These are phyloP conservation scores for Aphidius ervi DNA, from an alignment of 1,140 invertebrate species.

Conservation along the genomic window DNA sequence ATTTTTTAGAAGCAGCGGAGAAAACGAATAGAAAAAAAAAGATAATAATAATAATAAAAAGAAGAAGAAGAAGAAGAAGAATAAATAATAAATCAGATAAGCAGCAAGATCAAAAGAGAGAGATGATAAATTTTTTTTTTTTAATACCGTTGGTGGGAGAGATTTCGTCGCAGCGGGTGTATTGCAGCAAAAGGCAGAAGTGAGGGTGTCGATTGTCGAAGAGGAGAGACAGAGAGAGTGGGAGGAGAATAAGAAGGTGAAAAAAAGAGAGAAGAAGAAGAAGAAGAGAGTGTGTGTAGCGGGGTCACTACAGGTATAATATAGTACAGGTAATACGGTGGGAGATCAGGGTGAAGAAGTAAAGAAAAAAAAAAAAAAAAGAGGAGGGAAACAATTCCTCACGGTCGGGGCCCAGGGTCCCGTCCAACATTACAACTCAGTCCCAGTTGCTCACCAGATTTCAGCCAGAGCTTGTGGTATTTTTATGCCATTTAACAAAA, in stretches of 20 bases:
- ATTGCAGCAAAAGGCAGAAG: no score
- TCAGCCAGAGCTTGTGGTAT: constrained; percentile 25
- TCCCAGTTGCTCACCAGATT: constrained; percentile 47
- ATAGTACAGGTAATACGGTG: constrained; percentile 20
- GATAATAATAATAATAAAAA: no score
- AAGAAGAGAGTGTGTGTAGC: constrained; percentile 16
- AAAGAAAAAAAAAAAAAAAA: background rate
- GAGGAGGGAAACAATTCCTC: constrained; percentile 28
- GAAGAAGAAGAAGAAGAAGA: no score
- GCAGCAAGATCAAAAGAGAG: no score
- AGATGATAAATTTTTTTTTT: no score
- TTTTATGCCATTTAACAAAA: background rate
- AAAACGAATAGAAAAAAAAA: no score
- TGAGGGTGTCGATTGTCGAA: no score
- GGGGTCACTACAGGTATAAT: constrained; percentile 17
- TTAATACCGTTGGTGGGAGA: no score
- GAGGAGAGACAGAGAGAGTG: constrained; percentile 1
- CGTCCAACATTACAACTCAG: constrained; percentile 36
- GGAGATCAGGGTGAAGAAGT: background rate
- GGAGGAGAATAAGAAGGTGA: constrained; percentile 13
- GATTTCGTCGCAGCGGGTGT: no score
- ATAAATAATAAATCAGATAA: no score
- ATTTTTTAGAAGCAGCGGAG: no score
- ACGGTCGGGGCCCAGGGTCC: constrained; percentile 43
- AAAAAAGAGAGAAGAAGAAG: background rate